Base-by-base conservation (phyloP, 2,113 vertebrate species). In the Gasterosteus aculeatus region DNA sequence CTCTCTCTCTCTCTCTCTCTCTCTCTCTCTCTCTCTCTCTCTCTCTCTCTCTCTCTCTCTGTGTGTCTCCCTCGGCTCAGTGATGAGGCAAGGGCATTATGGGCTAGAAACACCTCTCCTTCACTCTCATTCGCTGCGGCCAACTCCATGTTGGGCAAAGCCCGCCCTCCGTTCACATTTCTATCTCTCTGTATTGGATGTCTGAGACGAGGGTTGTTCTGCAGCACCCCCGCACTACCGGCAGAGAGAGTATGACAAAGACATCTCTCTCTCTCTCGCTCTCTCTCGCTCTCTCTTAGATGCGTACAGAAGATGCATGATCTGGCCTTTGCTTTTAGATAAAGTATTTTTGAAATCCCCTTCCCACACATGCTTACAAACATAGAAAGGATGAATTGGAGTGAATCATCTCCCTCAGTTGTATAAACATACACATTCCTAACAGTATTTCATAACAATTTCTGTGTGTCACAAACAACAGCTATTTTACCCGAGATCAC, bases 61-160 rank as follows among this genome's bases (percentile, higher is more conserved):
- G 16, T 16, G 82, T 49, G 69, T 72, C 77, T 88, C 71, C 81
- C 74, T 63, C 31, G 39, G 61, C 80, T 74, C 85, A 79, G 73
- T 82, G 65, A 85, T 69, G 81, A 89, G 78, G 72, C 91, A 92
- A 93, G 91, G 91, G 77, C 88, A 87, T 86, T 82, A 77, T 85
- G 69, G 57, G 18, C 77, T 68, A 65, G 80, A 39, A 84, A 89
- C 78, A 87, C 85, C 90, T 91, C 91, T 90, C 75, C 79, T 88
- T 76, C 41, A 1, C 78, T 78, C 74, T 58, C 80, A 93, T 92
- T 92, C 14, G 91, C 77, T 78, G 51, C 1, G 19, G 59, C 49
- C 8, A 26, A 47, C 70, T 81, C 82, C 65, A 75, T 67, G 75
- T 81, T 63, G 49, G 19, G 11, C 49, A 76, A 81, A 89, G 74